Evolutionary conservation across 2,113 vertebrate species (phyloP).

Genomic region (Apodemus sylvaticus): DNA sequence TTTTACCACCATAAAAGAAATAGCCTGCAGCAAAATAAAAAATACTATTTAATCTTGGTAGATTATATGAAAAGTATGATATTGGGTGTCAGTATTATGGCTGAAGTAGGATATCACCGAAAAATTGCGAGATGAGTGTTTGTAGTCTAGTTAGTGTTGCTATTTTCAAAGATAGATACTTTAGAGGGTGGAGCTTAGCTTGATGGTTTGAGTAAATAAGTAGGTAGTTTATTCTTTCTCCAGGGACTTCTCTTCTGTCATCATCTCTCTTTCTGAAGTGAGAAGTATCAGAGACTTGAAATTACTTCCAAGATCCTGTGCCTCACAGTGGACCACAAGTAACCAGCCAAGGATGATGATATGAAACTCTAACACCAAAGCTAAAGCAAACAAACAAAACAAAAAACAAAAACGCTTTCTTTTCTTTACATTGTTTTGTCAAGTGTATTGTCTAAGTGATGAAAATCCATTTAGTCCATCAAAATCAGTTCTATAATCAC

Average conservation of each 20-base stretch:
- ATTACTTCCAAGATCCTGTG: background rate
- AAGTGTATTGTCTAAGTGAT: background rate
- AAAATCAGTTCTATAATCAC: background rate
- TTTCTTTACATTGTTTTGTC: background rate
- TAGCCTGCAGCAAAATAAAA: background rate
- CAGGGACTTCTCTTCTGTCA: background rate
- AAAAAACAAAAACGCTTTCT: too few relatives aligned
- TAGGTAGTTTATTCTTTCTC: too few relatives aligned
- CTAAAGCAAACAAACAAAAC: background rate
- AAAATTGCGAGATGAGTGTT: background rate
- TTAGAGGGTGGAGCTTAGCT: background rate
- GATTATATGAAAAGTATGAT: background rate
- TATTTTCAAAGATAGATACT: background rate
- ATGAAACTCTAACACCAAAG: background rate
- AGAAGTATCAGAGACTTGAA: background rate
- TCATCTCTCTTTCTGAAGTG: background rate
- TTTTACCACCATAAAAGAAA: background rate
- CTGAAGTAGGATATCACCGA: background rate
- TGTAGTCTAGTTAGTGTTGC: too few relatives aligned
- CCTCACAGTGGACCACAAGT: background rate
- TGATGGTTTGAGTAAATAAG: background rate
- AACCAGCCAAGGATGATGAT: background rate
- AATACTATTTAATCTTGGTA: background rate
- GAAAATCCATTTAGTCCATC: background rate
- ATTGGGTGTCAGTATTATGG: background rate